These are phyloP conservation scores for Nebria brevicollis DNA, from an alignment of 2,888 invertebrate species.

Conservation along the genomic window DNA sequence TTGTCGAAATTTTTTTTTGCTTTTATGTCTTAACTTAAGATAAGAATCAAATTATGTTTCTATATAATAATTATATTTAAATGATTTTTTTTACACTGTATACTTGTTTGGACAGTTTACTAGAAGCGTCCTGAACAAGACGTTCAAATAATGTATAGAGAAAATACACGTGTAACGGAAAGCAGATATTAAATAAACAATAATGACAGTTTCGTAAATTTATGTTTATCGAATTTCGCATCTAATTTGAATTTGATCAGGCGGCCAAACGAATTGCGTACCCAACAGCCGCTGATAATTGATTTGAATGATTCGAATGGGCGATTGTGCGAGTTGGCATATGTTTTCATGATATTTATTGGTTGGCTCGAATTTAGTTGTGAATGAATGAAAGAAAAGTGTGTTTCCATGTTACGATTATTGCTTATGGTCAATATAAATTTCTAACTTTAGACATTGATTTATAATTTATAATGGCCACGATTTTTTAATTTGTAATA, in stretches of 20 bases:
- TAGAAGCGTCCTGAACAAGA: too few relatives aligned
- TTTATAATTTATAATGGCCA: not conserved
- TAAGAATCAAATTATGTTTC: too few relatives aligned
- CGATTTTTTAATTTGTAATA: too few relatives aligned
- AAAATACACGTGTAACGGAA: too few relatives aligned
- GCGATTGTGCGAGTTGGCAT: constrained; percentile 10
- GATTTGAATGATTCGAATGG: not conserved
- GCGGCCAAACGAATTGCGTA: constrained; percentile 14
- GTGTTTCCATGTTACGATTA: constrained; percentile 31
- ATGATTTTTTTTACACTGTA: too few relatives aligned
- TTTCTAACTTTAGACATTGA: not conserved
- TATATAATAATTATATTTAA: too few relatives aligned
- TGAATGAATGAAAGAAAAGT: constrained; percentile 30
- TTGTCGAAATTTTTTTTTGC: too few relatives aligned
- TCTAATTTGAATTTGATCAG: constrained; percentile 38
- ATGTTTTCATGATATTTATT: constrained; percentile 24
- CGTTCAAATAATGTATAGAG: too few relatives aligned
- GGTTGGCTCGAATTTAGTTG: constrained; percentile 19
- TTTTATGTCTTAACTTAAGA: too few relatives aligned
- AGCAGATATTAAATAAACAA: constrained; percentile 20
- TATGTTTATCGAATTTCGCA: constrained; percentile 32
- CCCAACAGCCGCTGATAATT: constrained; percentile 6
- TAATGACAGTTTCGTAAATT: constrained; percentile 25
- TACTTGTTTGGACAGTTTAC: too few relatives aligned
- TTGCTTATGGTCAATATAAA: constrained; percentile 2